A percentile compares a stretch with the other conserved stretches of the same genome.
Evolutionary conservation across 2,797 vertebrate genomes (phyloP).

Genomic region (Odontamblyopus rebecca): DNA sequence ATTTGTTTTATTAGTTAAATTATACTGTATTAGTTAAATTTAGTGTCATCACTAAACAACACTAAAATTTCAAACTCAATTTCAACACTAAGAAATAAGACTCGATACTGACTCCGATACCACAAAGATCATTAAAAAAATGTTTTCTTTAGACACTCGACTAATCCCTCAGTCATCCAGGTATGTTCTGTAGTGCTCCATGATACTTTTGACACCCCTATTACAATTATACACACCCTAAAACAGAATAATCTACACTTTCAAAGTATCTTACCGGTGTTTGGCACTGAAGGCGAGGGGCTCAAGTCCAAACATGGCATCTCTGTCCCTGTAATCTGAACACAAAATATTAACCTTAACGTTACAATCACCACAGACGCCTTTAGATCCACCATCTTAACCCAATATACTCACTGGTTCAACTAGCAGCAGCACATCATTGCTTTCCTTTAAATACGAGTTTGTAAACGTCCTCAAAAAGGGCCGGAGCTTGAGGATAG

Average conservation of each 20-base stretch:
- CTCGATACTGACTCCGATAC: no score
- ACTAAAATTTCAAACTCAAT: no score
- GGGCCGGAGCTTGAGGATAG: constrained; percentile 51
- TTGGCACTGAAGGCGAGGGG: constrained; percentile 59
- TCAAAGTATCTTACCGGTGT: constrained; percentile 57
- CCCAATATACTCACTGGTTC: constrained; percentile 54
- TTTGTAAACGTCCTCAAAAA: constrained; percentile 71
- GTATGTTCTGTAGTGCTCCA: no score
- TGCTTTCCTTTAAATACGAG: constrained; percentile 47
- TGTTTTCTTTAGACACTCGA: no score
- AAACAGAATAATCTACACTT: background rate
- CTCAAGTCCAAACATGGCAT: constrained; percentile 60
- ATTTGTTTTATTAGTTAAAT: no score
- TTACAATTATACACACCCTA: no score
- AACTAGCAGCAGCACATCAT: constrained; percentile 24
- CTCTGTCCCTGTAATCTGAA: constrained; percentile 65
- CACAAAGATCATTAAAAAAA: no score
- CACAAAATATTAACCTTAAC: constrained; percentile 31
- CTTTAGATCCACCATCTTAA: constrained; percentile 1
- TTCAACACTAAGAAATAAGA: no score
- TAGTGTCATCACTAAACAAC: no score
- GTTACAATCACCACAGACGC: constrained; percentile 33
- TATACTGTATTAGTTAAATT: no score
- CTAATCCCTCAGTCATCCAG: no score
- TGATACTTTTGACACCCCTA: no score